Evolutionary conservation across 2,888 invertebrate genomes (phyloP), one percentile per base, ranked within the genome.

Genomic region (Baronia brevicornis): DNA sequence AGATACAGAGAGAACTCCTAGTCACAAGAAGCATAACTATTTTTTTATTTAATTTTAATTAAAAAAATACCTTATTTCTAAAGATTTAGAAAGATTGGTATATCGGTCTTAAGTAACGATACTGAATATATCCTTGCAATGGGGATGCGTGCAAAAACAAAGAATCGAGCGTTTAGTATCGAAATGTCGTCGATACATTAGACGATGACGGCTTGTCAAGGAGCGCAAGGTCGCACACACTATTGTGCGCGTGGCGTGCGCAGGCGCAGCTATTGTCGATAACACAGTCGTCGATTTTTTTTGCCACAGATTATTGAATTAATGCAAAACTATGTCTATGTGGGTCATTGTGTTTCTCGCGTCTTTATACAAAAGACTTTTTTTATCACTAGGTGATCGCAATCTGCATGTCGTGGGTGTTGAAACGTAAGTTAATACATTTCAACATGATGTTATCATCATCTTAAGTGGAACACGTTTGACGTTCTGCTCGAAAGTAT

Each of bases 201-300:
- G 11, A 19, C 9, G n/a, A n/a, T n/a, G n/a, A n/a, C n/a, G 5
- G 6, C 20, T 47, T 18, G 33, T 32, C 46, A 70, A 70, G 53
- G 54, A 65, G 68, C 63, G 60, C 72, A 72, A 73, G 73, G 73
- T 60, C 69, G 58, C 46, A 39, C 25, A 34, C 32, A 35, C 36
- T 38, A 49, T 52, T 48, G 44, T 45, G 25, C 14, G 27, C 33
- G 33, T 28, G 33, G 54, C 60, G 44, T 41, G 51, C 60, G 50
- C 54, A 51, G 26, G 53, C 46, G 56, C 62, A 60, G 58, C 56
- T 46, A 51, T 40, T 40, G 37, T 52, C 45, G 27, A 47, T 44
- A 50, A 59, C 52, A 50, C 50, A 55, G 51, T 46, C 50, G 50
- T 40, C 27, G 36, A 35, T 33, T 33, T 34, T 42, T 39, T 43